Percentiles rank a stretch among this genome's conserved stretches.
phyloP scores from a whole-genome alignment of 2,888 invertebrate species.

The Candidula unifasciata region DNA sequence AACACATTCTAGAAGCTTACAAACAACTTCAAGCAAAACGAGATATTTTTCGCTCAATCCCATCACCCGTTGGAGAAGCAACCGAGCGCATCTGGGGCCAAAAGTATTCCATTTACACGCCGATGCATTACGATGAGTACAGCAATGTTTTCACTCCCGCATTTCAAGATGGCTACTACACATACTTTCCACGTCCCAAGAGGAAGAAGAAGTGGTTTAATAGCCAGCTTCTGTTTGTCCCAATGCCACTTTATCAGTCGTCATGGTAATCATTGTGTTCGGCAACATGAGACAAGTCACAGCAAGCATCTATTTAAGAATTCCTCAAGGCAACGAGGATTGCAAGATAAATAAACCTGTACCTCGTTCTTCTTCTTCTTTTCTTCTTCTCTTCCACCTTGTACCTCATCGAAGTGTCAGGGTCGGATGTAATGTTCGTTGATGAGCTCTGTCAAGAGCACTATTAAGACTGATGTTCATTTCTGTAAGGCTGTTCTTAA shows the following conservation, averaged over 20 bases:
- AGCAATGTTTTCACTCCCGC: conserved; percentile 16
- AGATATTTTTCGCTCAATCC: conserved; percentile 16
- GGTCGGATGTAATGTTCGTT: no score
- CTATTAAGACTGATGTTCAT: no score
- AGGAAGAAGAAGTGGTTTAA: conserved; percentile 24
- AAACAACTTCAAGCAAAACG: conserved; percentile 30
- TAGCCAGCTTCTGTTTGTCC: conserved; percentile 28
- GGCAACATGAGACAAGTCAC: background rate
- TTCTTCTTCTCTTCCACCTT: no score
- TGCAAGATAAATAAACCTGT: no score
- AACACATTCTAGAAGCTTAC: conserved; percentile 41
- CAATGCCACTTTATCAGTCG: conserved; percentile 32
- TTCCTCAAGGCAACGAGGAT: no score
- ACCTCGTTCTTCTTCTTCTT: no score
- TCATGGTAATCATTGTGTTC: background rate
- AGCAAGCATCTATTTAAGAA: no score
- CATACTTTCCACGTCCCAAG: conserved; percentile 38
- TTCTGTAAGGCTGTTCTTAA: no score
- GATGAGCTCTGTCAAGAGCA: no score
- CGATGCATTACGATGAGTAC: conserved; percentile 34
- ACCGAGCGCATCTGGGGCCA: conserved; percentile 43
- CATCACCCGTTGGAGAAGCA: conserved; percentile 47
- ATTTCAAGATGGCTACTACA: conserved; percentile 46
- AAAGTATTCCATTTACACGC: conserved; percentile 45
- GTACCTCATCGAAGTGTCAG: no score